A percentile compares a stretch with the other conserved stretches of the same genome.
Evolutionary conservation across 2,888 invertebrate genomes (phyloP).

Genomic region (Protodeltote pygarga): DNA sequence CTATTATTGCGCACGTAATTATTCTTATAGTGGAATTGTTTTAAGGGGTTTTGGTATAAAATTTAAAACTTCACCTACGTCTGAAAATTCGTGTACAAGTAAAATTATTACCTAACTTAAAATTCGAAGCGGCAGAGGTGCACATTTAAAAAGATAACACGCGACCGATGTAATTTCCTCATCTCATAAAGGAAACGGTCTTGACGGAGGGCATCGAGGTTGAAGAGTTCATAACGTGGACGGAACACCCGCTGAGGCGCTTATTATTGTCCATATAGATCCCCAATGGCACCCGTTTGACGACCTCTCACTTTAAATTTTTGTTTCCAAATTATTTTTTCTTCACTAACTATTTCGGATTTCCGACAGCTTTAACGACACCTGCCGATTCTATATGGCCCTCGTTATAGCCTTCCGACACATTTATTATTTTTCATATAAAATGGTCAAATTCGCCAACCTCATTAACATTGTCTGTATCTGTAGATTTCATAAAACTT

Average conservation of each 20-base stretch:
- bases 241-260: constrained; percentile 60
- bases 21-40: no score
- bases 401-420: constrained; percentile 13
- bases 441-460: constrained; percentile 9
- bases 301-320: constrained; percentile 45
- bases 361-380: constrained; percentile 17
- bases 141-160: constrained; percentile 62
- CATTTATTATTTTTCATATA: constrained; percentile 16
- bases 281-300: constrained; percentile 53
- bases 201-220: constrained; percentile 67
- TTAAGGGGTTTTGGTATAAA: no score
- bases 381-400: constrained; percentile 24
- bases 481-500: constrained; percentile 50
- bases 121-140: constrained; percentile 54
- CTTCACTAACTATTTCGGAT: constrained; percentile 34
- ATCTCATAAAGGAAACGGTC: constrained; percentile 66
- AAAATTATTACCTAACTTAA: constrained; percentile 36
- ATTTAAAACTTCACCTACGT: constrained; percentile 9
- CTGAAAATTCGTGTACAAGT: constrained; percentile 9
- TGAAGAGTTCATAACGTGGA: constrained; percentile 67
- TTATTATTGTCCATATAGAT: constrained; percentile 53
- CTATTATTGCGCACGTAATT: constrained; percentile 1
- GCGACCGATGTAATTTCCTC: constrained; percentile 58
- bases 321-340: constrained; percentile 35
- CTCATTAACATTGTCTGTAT: constrained; percentile 37